Evolutionary conservation across 2,797 vertebrate species (phyloP), one percentile per base, ranked within the genome.

Genomic region (Furcifer pardalis): DNA sequence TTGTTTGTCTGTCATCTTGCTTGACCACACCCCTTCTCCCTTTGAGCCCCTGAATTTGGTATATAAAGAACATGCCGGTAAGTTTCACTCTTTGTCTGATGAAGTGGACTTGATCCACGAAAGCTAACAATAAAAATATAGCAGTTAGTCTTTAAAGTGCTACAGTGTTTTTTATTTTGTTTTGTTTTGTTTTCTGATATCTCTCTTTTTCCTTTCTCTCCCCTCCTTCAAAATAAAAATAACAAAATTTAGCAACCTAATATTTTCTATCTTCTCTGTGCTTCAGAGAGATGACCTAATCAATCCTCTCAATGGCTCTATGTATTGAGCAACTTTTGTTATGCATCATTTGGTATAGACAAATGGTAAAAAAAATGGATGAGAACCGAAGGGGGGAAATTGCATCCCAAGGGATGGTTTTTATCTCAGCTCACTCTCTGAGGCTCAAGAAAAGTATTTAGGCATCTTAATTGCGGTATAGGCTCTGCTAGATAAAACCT

Each of bases 241-340:
- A 89, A 25, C 81, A 92, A 88, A 85, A 83, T 25, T 83, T 88
- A 83, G 46, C 90, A 85, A 23, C 72, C 78, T 37, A 80, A 65
- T 23, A 73, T 63, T 84, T 37, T 76, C 90, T 60, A 65, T 37
- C 88, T 0, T 0, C 60, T 44, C 35, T 35, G 73, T 66, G 71
- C 84, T 88, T 83, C 84, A 62, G 75, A 68, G 82, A 83, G 92
- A 92, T 88, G 89, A 83, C 77, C 87, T 80, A 71, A 91, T 92
- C 90, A 88, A 86, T 89, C 69, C 44, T 88, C 74, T 66, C 40
- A 84, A 49, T 40, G 37, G 77, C 66, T 66, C 73, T 71, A 52
- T 81, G 81, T 62, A 88, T 71, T 74, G 82, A 66, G 85, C 69
- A 86, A 35, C 21, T 27, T 85, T 83, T 93, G 85, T 69, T 80